Conservation (phyloP, 2,113 vertebrate genomes). For the Castor canadensis region DNA sequence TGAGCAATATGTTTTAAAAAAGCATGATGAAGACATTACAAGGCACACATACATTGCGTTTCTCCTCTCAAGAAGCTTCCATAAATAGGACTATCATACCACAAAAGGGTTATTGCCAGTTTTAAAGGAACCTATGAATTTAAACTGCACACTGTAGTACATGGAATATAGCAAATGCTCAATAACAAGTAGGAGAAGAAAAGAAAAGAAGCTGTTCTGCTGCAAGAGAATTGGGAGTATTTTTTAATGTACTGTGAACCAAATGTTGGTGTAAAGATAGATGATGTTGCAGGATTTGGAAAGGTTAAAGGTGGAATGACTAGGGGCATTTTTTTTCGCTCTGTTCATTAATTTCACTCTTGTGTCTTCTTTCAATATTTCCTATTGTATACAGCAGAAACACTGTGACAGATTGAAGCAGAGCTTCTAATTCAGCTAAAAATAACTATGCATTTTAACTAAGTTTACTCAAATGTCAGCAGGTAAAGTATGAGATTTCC, state of each 20-base stretch:
- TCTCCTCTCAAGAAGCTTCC: neutral
- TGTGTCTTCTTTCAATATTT: neutral
- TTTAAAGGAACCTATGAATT: neutral
- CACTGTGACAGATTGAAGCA: neutral
- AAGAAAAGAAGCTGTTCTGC: neutral
- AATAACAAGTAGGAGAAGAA: neutral
- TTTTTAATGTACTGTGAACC: neutral
- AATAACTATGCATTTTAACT: neutral
- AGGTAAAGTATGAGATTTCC: neutral
- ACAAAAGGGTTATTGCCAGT: neutral
- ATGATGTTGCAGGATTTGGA: neutral
- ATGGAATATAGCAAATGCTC: neutral
- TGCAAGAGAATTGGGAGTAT: neutral
- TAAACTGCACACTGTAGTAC: rapidly evolving
- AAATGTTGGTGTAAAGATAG: neutral
- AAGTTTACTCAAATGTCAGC: neutral
- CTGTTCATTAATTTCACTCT: neutral
- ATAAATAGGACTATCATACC: neutral
- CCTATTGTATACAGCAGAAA: neutral
- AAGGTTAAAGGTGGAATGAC: neutral
- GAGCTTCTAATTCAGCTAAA: neutral
- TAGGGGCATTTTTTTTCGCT: neutral
- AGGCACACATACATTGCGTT: neutral
- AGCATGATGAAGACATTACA: neutral
- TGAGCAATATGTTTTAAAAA: neutral